phyloP scores from a whole-genome alignment of 2,888 invertebrate genomes.

The Cancer borealis region DNA sequence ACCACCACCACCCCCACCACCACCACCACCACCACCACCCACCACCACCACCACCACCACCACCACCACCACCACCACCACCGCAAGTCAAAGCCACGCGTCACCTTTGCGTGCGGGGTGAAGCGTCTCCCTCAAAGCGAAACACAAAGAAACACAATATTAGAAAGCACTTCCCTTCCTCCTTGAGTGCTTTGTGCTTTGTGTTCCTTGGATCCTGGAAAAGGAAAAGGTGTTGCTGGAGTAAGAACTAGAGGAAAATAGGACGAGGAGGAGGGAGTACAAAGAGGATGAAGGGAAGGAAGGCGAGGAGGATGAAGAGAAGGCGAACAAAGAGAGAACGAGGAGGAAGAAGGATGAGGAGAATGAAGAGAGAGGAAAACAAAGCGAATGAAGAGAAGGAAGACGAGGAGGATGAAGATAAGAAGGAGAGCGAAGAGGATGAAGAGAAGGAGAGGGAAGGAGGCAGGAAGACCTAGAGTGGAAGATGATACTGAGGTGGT shows the following conservation, averaged over 20 bases:
- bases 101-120: background rate
- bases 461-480: background rate
- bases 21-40: background rate
- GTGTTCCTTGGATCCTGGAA: background rate
- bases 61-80: background rate
- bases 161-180: conserved; percentile 14
- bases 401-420: background rate
- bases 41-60: background rate
- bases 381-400: background rate
- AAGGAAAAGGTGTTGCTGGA: background rate
- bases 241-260: background rate
- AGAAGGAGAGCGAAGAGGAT: background rate
- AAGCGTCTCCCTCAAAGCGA: background rate
- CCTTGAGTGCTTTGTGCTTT: conserved; percentile 35
- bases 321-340: no score
- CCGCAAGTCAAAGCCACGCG: background rate
- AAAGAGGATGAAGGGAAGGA: background rate
- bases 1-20: background rate
- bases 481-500: background rate
- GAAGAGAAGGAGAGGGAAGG: background rate
- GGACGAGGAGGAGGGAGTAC: background rate
- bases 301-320: background rate
- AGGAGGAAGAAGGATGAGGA: no score
- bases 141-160: conserved; percentile 41
- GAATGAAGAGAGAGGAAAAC: background rate